These are phyloP conservation scores for Mareca penelope DNA, from an alignment of 2,797 vertebrate species.

Conservation along the genomic window DNA sequence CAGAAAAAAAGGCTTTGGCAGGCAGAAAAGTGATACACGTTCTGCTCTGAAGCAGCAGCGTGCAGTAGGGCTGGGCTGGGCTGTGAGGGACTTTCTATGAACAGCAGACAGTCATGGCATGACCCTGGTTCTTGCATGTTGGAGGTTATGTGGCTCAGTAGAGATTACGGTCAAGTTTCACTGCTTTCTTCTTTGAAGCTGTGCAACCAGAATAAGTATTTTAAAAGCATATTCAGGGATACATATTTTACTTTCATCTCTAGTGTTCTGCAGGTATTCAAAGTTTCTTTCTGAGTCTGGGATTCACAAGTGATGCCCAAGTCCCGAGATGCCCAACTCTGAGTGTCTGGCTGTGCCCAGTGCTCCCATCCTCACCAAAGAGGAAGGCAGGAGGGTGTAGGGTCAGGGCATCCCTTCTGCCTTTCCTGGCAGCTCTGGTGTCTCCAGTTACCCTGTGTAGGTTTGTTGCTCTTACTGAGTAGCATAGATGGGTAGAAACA, in stretches of 20 bases:
- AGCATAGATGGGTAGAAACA: neutral
- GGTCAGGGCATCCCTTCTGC: neutral
- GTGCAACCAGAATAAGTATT: neutral
- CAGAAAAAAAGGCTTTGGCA: neutral
- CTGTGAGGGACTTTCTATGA: neutral
- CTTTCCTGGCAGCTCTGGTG: neutral
- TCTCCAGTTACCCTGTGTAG: neutral
- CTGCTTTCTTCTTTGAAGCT: neutral
- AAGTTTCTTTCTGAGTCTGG: neutral
- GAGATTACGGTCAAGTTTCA: neutral
- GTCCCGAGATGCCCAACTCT: neutral
- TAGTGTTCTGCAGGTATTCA: neutral
- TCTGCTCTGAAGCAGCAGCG: neutral
- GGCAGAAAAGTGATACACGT: neutral
- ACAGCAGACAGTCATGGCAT: neutral
- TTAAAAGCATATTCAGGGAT: neutral
- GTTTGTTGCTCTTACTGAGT: neutral
- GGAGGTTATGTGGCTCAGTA: neutral
- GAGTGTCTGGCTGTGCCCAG: neutral
- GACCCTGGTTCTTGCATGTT: neutral
- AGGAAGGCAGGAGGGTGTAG: neutral
- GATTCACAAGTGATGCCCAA: neutral
- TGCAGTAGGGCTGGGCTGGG: neutral
- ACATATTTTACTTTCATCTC: neutral
- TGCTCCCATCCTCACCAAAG: rapidly evolving